Conservation (phyloP, 2,113 vertebrate genomes). For the Psettodes erumei region DNA sequence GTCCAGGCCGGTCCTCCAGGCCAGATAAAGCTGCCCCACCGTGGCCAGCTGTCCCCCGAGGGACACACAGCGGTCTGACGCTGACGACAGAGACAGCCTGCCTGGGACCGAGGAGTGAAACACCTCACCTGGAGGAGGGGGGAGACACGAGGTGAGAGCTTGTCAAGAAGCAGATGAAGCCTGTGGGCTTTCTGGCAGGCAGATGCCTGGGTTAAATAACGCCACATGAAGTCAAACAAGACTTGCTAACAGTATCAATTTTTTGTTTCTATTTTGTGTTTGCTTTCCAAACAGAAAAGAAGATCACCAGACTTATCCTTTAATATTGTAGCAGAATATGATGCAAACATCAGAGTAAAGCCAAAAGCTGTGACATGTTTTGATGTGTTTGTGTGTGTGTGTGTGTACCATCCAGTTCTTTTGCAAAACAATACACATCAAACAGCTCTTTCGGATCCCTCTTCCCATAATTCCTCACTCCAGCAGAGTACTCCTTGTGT, state of each 20-base stretch:
- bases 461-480: conserved; percentile 92
- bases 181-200: not conserved
- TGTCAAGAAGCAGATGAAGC: conserved; percentile 13
- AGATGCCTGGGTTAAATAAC: not conserved
- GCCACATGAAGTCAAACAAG: not conserved
- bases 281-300: not conserved
- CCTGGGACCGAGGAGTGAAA: conserved; percentile 86
- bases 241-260: not conserved
- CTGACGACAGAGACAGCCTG: conserved; percentile 84
- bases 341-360: conserved; percentile 34
- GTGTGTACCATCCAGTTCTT: conserved; percentile 85
- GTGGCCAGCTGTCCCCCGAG: conserved; percentile 87
- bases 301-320: not conserved
- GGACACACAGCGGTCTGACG: conserved; percentile 85
- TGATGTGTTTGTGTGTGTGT: conserved; percentile 29
- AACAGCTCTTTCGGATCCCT: conserved; percentile 88
- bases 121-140: conserved; percentile 85
- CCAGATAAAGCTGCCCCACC: conserved; percentile 91
- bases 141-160: not conserved
- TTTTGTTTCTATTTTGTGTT: conserved; percentile 1
- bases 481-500: conserved; percentile 89
- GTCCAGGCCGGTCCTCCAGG: conserved; percentile 91
- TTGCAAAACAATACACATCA: conserved; percentile 94
- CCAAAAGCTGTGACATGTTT: conserved; percentile 24
- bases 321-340: conserved; percentile 20